Evolutionary conservation across 1,140 invertebrate species (phyloP).

Genomic region (Mizuhopecten yessoensis): DNA sequence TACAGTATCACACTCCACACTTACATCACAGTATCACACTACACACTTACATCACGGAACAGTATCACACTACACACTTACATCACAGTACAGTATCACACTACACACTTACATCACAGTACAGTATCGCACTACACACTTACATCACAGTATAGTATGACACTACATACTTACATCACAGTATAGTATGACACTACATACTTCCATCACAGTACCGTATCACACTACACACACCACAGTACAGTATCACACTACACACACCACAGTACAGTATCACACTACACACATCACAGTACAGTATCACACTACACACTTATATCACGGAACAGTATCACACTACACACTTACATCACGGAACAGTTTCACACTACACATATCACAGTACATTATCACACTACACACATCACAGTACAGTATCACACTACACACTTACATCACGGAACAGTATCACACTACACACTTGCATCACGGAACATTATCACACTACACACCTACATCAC

Average conservation of each 20-base stretch:
- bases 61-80: not conserved
- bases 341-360: not conserved
- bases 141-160: not conserved
- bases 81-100: not conserved
- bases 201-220: not conserved
- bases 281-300: not conserved
- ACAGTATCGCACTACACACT: not conserved
- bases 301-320: not conserved
- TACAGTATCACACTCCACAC: not conserved
- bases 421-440: not conserved
- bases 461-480: not conserved
- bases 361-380: constrained; percentile 19
- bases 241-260: constrained; percentile 3
- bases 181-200: not conserved
- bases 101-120: not conserved
- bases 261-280: not conserved
- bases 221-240: not conserved
- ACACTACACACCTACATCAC: not conserved
- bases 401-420: constrained; percentile 38
- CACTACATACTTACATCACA: not conserved
- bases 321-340: not conserved
- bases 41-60: not conserved
- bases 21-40: not conserved
- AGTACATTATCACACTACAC: constrained; percentile 19
- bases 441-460: not conserved